Evolutionary conservation across 2,888 invertebrate species (phyloP).

Genomic region (Baronia brevicornis): DNA sequence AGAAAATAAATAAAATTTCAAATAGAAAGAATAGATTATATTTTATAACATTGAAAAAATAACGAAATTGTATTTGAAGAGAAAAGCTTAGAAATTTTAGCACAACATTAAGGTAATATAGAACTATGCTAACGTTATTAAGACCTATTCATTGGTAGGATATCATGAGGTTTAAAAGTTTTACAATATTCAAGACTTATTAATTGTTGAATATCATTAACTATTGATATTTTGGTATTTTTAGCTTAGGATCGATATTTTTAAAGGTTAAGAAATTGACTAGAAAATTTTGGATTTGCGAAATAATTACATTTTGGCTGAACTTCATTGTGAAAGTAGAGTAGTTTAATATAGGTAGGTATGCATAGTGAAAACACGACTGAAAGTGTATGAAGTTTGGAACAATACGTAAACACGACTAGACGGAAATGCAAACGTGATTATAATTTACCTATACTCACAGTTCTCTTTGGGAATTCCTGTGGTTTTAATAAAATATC

Average conservation of each 20-base stretch:
- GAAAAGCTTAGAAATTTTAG: constrained; percentile 11
- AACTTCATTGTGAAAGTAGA: constrained; percentile 37
- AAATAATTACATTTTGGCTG: constrained; percentile 51
- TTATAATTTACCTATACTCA: constrained; percentile 14
- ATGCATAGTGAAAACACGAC: constrained; percentile 18
- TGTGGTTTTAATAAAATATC: neutral
- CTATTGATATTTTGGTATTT: constrained; percentile 55
- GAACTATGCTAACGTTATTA: constrained; percentile 18
- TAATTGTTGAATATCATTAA: constrained; percentile 22
- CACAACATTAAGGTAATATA: constrained; percentile 7
- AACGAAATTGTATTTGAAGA: constrained; percentile 5
- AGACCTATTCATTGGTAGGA: constrained; percentile 51
- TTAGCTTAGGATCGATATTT: constrained; percentile 47
- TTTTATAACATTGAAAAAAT: constrained; percentile 6
- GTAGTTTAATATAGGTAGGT: constrained; percentile 15
- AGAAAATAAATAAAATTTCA: constrained; percentile 11
- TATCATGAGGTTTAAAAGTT: constrained; percentile 36
- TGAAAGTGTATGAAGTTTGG: constrained; percentile 23
- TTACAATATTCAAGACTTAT: constrained; percentile 23
- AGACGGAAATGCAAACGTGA: constrained; percentile 47
- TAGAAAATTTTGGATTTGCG: constrained; percentile 71
- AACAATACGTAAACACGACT: constrained; percentile 39
- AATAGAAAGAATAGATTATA: constrained; percentile 7
- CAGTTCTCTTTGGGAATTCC: too few relatives aligned
- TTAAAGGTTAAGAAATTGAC: constrained; percentile 56